A percentile compares a stretch with the other conserved stretches of the same genome.
These are phyloP conservation scores for Chrysocyon brachyurus DNA, from an alignment of 2,797 vertebrate genomes.

Conservation along the genomic window DNA sequence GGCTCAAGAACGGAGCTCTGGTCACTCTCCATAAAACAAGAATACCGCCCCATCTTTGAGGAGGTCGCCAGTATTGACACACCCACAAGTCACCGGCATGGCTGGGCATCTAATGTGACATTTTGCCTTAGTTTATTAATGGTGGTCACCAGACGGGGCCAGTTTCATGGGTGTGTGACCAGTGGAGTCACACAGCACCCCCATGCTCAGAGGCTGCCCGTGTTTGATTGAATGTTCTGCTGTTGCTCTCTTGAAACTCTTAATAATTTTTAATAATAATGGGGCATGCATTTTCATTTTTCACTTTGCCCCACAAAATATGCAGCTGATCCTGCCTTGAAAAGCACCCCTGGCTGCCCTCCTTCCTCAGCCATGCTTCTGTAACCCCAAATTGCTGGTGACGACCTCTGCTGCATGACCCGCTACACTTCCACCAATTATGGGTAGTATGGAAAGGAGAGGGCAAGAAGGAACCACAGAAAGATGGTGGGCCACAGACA, in stretches of 20 bases:
- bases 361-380: neutral
- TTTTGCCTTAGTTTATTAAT: neutral
- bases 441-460: neutral
- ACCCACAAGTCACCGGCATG: rapidly evolving
- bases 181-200: neutral
- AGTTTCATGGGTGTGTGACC: neutral
- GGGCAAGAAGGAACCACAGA: neutral
- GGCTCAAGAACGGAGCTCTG: neutral
- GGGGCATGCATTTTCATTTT: neutral
- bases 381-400: neutral
- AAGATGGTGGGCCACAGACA: neutral
- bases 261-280: neutral
- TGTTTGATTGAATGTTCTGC: neutral
- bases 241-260: neutral
- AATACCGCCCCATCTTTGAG: neutral
- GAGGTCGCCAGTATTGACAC: neutral
- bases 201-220: neutral
- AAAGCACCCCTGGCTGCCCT: neutral
- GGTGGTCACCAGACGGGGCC: neutral
- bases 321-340: neutral
- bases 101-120: neutral
- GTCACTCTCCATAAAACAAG: neutral
- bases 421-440: too few relatives aligned
- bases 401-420: neutral
- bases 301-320: neutral